phyloP scores from a whole-genome alignment of 2,113 vertebrate species.

The Microtus richardsoni region DNA sequence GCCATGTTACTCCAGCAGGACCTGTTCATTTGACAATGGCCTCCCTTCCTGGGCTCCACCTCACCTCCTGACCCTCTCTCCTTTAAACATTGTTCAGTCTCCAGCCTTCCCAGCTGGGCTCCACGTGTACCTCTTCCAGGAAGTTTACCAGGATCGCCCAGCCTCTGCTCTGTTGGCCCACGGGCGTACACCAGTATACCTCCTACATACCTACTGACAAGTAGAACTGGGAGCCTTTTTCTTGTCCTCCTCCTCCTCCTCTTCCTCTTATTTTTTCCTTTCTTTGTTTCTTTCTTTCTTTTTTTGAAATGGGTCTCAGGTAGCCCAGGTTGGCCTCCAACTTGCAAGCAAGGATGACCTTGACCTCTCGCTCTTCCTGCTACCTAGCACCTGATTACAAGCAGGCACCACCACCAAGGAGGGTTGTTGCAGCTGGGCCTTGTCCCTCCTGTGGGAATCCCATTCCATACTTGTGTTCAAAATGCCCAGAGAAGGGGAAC shows the following conservation, averaged over 20 bases:
- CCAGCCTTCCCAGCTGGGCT: neutral
- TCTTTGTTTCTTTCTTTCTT: rapidly evolving
- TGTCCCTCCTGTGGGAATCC: neutral
- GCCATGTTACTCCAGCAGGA: neutral
- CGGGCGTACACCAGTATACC: neutral
- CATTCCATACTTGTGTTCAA: neutral
- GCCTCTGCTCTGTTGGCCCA: neutral
- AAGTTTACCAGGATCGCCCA: neutral
- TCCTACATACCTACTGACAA: neutral
- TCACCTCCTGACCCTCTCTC: neutral
- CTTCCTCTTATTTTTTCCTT: neutral
- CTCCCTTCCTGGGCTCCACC: neutral
- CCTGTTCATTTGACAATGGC: neutral
- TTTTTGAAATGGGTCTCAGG: neutral
- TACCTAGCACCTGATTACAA: neutral
- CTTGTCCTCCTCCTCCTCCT: neutral
- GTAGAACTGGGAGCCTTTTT: neutral
- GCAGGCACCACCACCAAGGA: neutral
- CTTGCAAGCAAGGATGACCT: neutral
- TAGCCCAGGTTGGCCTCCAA: neutral
- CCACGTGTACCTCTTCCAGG: slow-evolving; percentile 35
- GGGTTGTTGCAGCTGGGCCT: neutral
- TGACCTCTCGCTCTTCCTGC: neutral
- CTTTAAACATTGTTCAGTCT: neutral
- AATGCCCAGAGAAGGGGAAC: neutral